Percentiles rank a stretch among this genome's conserved stretches.
phyloP scores from a whole-genome alignment of 1,140 invertebrate species.

The Parapsyche elsis region DNA sequence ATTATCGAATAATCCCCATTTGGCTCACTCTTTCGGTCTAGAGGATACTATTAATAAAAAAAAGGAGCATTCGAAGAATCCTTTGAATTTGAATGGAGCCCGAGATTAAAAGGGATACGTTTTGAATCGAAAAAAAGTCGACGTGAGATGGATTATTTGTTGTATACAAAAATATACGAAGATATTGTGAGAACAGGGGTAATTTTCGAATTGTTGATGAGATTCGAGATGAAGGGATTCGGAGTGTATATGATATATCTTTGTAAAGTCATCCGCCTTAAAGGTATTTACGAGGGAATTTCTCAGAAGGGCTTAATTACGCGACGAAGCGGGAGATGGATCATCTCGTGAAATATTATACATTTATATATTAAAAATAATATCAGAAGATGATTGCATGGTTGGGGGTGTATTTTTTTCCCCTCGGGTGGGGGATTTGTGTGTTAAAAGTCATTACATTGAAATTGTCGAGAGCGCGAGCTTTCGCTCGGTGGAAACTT shows the following conservation, averaged over 20 bases:
- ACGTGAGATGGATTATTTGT: no score
- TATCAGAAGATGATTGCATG: not conserved
- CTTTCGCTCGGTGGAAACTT: not conserved
- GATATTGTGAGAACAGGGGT: no score
- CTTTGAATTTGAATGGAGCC: not conserved
- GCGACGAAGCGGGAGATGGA: not conserved
- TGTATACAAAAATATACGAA: no score
- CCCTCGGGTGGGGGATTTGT: no score
- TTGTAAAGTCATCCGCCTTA: not conserved
- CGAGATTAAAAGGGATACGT: not conserved
- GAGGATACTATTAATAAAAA: not conserved
- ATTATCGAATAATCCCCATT: constrained; percentile 19
- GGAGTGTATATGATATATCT: no score
- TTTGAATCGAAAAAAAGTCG: no score
- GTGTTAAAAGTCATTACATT: not conserved
- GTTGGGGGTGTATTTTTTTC: not conserved
- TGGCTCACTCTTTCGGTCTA: not conserved
- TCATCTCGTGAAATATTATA: constrained; percentile 5
- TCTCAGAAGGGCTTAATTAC: not conserved
- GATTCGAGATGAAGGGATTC: not conserved
- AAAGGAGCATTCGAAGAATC: not conserved
- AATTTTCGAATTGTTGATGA: not conserved
- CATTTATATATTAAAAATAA: not conserved
- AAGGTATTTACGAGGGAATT: not conserved
- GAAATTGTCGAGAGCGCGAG: not conserved